Conservation (phyloP, 2,888 invertebrate species). For the Alloplasta piceator region DNA sequence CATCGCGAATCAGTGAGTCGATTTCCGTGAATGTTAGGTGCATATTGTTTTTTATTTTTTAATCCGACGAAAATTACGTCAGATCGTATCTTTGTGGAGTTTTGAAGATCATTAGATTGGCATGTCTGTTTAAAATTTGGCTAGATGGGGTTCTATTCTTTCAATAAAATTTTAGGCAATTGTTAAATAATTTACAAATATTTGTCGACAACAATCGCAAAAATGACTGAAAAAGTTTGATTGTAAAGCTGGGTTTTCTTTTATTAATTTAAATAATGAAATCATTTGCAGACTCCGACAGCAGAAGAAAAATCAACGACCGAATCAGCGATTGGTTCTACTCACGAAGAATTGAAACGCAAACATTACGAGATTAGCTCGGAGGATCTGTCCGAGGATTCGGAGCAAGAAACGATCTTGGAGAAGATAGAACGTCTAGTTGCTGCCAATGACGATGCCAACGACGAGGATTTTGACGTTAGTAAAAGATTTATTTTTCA, state of each 20-base stretch:
- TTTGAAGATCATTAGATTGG: background rate
- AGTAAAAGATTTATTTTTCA: constrained; percentile 58
- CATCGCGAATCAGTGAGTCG: constrained; percentile 72
- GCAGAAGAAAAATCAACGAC: constrained; percentile 71
- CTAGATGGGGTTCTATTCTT: too few relatives aligned
- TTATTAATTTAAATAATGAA: background rate
- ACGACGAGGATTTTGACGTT: constrained; percentile 75
- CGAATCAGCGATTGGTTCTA: constrained; percentile 69
- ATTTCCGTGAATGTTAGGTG: background rate
- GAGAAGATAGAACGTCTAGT: constrained; percentile 71
- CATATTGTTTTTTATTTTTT: constrained; percentile 22
- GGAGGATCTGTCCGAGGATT: constrained; percentile 66
- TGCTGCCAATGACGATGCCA: constrained; percentile 58
- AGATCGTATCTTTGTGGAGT: background rate
- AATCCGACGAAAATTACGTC: background rate
- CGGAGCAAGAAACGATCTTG: constrained; percentile 69
- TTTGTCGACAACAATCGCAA: background rate
- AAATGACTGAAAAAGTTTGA: background rate
- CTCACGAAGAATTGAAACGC: constrained; percentile 67
- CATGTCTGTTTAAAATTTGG: too few relatives aligned
- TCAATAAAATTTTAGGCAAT: background rate
- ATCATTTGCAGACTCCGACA: constrained; percentile 58
- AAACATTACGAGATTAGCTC: constrained; percentile 71
- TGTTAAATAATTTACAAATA: background rate
- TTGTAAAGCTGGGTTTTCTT: background rate